phyloP scores from a whole-genome alignment of 2,113 vertebrate species.

The Hippolais icterina region DNA sequence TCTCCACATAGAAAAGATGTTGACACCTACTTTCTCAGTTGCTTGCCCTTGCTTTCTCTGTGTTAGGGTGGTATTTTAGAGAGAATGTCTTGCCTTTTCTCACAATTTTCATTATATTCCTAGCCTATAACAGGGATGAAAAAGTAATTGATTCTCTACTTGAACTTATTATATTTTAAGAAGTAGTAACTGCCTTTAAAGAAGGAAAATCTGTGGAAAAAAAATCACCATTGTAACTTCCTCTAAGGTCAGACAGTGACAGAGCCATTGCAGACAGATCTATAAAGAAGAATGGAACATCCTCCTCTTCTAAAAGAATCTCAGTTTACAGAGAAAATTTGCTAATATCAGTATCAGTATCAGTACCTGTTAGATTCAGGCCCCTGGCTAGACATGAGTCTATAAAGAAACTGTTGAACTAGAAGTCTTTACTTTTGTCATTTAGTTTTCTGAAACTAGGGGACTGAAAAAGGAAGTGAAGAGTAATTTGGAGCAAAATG shows the following conservation, averaged over 20 bases:
- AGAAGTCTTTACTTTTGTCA: background rate
- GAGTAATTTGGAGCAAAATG: background rate
- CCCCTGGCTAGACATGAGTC: background rate
- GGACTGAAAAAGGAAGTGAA: background rate
- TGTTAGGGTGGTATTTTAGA: background rate
- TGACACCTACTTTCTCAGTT: background rate
- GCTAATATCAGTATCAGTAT: background rate
- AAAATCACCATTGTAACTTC: background rate
- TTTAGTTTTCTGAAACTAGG: background rate
- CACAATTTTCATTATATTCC: background rate
- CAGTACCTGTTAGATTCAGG: background rate
- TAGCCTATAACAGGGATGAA: background rate
- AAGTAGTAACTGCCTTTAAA: background rate
- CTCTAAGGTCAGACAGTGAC: background rate
- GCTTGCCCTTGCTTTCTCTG: background rate
- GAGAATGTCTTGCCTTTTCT: background rate
- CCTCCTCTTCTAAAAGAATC: background rate
- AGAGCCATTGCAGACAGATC: background rate
- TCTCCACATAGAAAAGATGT: background rate
- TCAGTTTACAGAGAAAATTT: background rate
- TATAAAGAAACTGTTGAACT: background rate
- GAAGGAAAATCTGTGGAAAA: background rate
- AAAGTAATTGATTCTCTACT: background rate
- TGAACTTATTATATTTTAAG: background rate
- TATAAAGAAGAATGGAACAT: background rate